Evolutionary conservation across 1,140 invertebrate genomes (phyloP).

Genomic region (Drosophila seguyi): DNA sequence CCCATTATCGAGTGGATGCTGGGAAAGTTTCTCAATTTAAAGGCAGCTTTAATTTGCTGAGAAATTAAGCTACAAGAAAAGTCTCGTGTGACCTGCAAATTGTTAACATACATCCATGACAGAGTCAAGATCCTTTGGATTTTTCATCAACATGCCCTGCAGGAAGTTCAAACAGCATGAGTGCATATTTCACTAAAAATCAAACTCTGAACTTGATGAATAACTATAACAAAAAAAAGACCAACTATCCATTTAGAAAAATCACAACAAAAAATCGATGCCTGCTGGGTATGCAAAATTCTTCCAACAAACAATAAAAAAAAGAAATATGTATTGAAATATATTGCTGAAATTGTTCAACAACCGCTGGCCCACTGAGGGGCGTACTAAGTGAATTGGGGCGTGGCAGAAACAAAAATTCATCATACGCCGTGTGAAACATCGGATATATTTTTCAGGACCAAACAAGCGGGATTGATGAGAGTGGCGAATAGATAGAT

Average conservation of each 20-base stretch:
- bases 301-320: conserved; percentile 11
- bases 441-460: conserved; percentile 45
- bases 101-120: not conserved
- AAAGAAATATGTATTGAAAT: conserved; percentile 14
- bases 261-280: conserved; percentile 1
- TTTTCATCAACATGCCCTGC: conserved; percentile 6
- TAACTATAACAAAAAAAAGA: conserved; percentile 1
- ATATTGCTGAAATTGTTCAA: conserved; percentile 16
- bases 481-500: not conserved
- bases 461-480: conserved; percentile 34
- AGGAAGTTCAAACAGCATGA: not conserved
- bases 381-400: conserved; percentile 16
- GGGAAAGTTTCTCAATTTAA: conserved; percentile 13
- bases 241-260: conserved; percentile 7
- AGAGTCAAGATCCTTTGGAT: not conserved
- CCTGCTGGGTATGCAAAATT: conserved; percentile 16
- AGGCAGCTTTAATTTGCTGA: not conserved
- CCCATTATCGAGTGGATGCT: conserved; percentile 63
- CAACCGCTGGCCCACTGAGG: not conserved
- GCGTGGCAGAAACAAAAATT: conserved; percentile 40
- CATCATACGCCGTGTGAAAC: conserved; percentile 44
- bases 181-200: conserved; percentile 5
- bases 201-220: conserved; percentile 11
- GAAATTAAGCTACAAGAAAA: not conserved
- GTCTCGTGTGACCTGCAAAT: not conserved